A percentile compares a stretch with the other conserved stretches of the same genome.
Evolutionary conservation across 1,140 invertebrate species (phyloP).

Genomic region (Sycophaga agraensis): DNA sequence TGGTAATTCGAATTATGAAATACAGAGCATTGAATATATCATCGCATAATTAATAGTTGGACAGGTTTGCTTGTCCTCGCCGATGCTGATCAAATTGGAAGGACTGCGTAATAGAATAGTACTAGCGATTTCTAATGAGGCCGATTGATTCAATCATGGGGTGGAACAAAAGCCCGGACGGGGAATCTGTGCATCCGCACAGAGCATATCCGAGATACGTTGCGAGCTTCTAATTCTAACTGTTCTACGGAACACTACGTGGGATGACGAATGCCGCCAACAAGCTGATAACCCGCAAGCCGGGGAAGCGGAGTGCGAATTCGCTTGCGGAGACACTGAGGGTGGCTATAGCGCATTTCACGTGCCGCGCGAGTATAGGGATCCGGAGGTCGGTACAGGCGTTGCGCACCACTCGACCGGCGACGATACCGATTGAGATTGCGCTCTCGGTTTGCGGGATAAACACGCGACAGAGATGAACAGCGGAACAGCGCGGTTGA

Average conservation of each 20-base stretch:
- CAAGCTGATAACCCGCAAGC: constrained; percentile 14
- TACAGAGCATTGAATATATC: too few relatives aligned
- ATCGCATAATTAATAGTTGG: too few relatives aligned
- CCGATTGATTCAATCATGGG: not conserved
- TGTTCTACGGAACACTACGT: too few relatives aligned
- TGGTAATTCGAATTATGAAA: too few relatives aligned
- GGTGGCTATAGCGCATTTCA: not conserved
- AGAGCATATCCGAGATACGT: not conserved
- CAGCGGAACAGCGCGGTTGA: not conserved
- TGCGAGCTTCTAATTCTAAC: constrained; percentile 35
- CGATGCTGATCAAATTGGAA: too few relatives aligned
- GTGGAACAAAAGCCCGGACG: constrained; percentile 26
- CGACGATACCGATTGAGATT: constrained; percentile 3
- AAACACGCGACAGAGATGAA: not conserved
- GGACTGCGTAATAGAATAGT: too few relatives aligned
- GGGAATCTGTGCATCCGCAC: constrained; percentile 33
- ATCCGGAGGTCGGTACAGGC: not conserved
- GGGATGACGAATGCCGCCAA: constrained; percentile 14
- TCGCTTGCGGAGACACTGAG: not conserved
- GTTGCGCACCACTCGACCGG: not conserved
- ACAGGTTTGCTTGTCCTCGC: too few relatives aligned
- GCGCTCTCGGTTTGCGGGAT: not conserved
- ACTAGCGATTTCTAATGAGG: not conserved
- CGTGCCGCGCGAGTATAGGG: not conserved
- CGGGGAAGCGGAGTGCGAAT: constrained; percentile 10